These are phyloP conservation scores for Junonia oenone DNA, from an alignment of 2,888 invertebrate species.

Conservation along the genomic window DNA sequence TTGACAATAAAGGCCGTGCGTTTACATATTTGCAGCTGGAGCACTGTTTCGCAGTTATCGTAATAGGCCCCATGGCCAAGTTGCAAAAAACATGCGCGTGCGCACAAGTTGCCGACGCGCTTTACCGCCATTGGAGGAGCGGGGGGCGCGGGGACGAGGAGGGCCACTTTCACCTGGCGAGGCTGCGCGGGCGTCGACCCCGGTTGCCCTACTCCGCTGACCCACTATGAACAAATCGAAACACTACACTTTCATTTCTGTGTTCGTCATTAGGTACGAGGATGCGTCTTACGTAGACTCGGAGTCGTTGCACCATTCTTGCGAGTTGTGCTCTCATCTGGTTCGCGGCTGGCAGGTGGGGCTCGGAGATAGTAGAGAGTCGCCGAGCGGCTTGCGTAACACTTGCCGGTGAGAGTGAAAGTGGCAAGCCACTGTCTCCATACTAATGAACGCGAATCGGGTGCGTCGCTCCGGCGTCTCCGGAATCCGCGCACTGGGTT, in stretches of 20 bases:
- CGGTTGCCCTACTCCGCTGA: constrained; percentile 75
- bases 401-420: constrained; percentile 74
- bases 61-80: constrained; percentile 77
- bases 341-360: constrained; percentile 36
- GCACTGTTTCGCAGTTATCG: constrained; percentile 71
- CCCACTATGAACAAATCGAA: constrained; percentile 69
- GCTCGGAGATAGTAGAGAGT: constrained; percentile 53
- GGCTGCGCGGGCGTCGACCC: constrained; percentile 77
- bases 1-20: constrained; percentile 64
- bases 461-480: constrained; percentile 51
- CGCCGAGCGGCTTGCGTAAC: constrained; percentile 62
- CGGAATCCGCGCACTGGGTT: constrained; percentile 60
- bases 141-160: constrained; percentile 46
- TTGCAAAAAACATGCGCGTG: constrained; percentile 76
- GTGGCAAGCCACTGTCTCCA: constrained; percentile 69
- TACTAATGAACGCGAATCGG: constrained; percentile 69
- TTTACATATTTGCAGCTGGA: constrained; percentile 61
- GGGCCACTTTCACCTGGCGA: constrained; percentile 75
- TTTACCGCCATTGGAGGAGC: constrained; percentile 49
- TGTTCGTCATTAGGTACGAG: constrained; percentile 64
- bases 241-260: constrained; percentile 76
- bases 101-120: constrained; percentile 59
- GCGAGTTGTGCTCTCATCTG: constrained; percentile 36
- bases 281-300: constrained; percentile 59
- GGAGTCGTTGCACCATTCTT: constrained; percentile 45